Base-by-base conservation (phyloP, 2,888 invertebrate species). In the Nomada fabriciana region DNA sequence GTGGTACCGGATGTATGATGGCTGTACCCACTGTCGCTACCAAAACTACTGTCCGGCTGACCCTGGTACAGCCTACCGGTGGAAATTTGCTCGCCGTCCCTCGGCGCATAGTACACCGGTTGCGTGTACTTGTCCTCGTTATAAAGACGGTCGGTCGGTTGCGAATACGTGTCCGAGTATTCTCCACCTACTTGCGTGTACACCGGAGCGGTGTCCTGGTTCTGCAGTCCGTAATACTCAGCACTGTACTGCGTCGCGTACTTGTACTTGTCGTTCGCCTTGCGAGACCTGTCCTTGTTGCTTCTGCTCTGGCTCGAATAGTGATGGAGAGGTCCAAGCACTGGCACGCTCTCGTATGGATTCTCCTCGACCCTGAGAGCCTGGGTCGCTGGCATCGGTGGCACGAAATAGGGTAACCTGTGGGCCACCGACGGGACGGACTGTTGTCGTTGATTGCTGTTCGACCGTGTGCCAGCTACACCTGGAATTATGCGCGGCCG, bases 21-120 rank as follows among this genome's bases (percentile, higher is more conserved):
- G 93, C 97, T 97, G 94, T 97, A 97, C 13, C 97, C 97, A 63
- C 97, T 97, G 94, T 97, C 97, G 11, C 97, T 97, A 47, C 97
- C 97, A 87, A 97, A 96, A 5, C 97, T 97, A 7, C 97, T 97
- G 90, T 94, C 92, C 84, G 92, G 91, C 47, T 93, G 92, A 64
- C 94, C 89, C 87, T 94, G 90, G 88, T 93, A 92, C 78, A 93
- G 73, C 84, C 89, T 86, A 74, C 90, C 92, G 25, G 91, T 82
- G 3, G 90, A 82, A n/a, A 91, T 86, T 70, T 90, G 91, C 36
- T 92, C 91, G 63, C 81, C 84, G 64, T 92, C 93, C 7, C 91
- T 89, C 5, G 91, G 83, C 20, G 89, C 90, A 80, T 93, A 93
- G 70, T 92, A 93, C 68, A 93, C 91, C 53, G 93, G 92, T 52